A percentile compares a stretch with the other conserved stretches of the same genome.
Evolutionary conservation across 1,140 invertebrate genomes (phyloP).

Genomic region (Carcinoscorpius rotundicauda): DNA sequence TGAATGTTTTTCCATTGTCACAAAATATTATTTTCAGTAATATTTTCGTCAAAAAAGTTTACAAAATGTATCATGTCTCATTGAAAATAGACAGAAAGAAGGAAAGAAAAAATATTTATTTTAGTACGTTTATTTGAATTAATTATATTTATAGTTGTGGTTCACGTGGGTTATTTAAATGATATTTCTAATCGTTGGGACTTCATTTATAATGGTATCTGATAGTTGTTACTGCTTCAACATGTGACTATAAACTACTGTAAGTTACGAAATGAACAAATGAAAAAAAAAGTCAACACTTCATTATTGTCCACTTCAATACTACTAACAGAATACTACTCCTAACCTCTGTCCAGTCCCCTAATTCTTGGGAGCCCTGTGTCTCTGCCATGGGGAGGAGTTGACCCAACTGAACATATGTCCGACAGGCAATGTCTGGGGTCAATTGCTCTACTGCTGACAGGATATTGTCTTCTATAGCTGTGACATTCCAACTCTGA

Average conservation of each 20-base stretch:
- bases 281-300: not conserved
- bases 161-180: too few relatives aligned
- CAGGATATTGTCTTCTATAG: constrained; percentile 50
- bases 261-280: not conserved
- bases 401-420: constrained; percentile 43
- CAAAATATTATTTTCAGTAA: too few relatives aligned
- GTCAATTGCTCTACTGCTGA: constrained; percentile 47
- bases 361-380: constrained; percentile 18
- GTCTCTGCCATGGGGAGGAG: constrained; percentile 21
- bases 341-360: constrained; percentile 12
- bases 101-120: too few relatives aligned
- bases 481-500: constrained; percentile 49
- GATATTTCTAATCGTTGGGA: too few relatives aligned
- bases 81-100: too few relatives aligned
- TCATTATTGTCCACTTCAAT: constrained; percentile 5
- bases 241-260: not conserved
- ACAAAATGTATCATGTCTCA: too few relatives aligned
- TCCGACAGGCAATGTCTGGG: constrained; percentile 55
- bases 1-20: too few relatives aligned
- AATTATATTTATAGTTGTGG: too few relatives aligned
- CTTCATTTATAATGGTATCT: too few relatives aligned
- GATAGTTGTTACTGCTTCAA: not conserved
- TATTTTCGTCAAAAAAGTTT: too few relatives aligned
- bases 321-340: not conserved
- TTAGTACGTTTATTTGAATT: too few relatives aligned